Conservation (phyloP, 2,888 invertebrate genomes). For the Lathronympha strigana region DNA sequence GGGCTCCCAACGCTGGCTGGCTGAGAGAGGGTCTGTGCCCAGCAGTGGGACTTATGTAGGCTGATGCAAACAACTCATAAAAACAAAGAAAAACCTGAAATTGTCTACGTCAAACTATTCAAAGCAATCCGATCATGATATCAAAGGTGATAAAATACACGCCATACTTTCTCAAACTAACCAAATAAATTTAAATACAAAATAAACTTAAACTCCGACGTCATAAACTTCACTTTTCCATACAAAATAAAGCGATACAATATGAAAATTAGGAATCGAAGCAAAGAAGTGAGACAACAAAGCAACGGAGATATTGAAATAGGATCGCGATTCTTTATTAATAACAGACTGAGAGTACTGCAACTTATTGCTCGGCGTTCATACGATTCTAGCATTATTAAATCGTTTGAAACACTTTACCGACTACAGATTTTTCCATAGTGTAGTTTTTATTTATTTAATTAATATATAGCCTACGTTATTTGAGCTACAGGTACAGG, state of each 20-base stretch:
- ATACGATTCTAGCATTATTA: neutral
- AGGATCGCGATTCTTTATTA: constrained; percentile 10
- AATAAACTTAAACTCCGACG: neutral
- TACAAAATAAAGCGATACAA: neutral
- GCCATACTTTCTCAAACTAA: neutral
- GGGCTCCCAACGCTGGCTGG: no score
- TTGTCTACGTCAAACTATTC: no score
- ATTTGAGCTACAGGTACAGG: no score
- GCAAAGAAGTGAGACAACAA: constrained; percentile 17
- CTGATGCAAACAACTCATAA: no score
- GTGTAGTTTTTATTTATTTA: no score
- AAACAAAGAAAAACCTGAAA: no score
- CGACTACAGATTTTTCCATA: no score
- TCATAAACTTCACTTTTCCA: neutral
- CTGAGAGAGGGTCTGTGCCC: no score
- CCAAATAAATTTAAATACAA: no score
- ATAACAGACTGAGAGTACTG: constrained; percentile 13
- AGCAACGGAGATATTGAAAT: constrained; percentile 17
- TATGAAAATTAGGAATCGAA: neutral
- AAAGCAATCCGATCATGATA: neutral
- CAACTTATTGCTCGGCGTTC: constrained; percentile 14
- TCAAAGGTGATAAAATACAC: neutral
- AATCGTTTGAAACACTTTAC: neutral
- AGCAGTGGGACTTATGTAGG: no score
- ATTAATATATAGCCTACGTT: no score